Base-by-base conservation (phyloP, 92 coral and sea anemone species). In the Plumapathes pennacea region DNA sequence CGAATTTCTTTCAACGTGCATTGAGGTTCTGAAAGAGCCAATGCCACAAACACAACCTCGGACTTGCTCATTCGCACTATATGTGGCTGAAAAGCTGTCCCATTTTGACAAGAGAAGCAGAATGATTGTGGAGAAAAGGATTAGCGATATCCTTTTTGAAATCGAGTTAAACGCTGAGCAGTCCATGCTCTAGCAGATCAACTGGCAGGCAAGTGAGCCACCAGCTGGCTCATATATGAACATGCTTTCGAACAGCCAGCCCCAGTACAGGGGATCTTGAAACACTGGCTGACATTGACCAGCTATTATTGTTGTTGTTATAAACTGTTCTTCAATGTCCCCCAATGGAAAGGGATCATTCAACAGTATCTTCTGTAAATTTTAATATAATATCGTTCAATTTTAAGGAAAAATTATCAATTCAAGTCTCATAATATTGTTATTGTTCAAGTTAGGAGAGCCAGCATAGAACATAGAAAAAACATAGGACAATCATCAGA, bases 1-100 rank as follows among this genome's bases (percentile, higher is more conserved):
- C 19, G 82, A 81, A 62, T 32, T 74, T 0, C 24, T 81, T 37
- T 44, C 82, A 58, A 66, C 87, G 9, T 81, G 87, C 29, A 60
- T 81, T 32, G 51, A 64, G 23, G 87, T 59, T 25, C 74, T 73
- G 57, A 81, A 81, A 67, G 65, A 73, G 32, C 81, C 81, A 10
- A 37, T 50, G 46, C 64, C 79, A 18, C 58, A 25, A 18, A 58
- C 77, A 21, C 53, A 53, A 67, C 49, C 63, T 51, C 38, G 58
- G 3, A 57, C 38, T 29, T 68, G 65, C 24, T 60, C 43, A 9
- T 69, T 53, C 49, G 29, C 79, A 4, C 61, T 68, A 4, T 69
- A 76, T 40, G 71, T 82, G 20, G 67, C 89, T 32, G 84, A 75
- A 23, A 82, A 54, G 51, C 51, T 69, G 51, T 13, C 42, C 24